Conservation (phyloP, 2,113 vertebrate species). For the Zingel zingel region DNA sequence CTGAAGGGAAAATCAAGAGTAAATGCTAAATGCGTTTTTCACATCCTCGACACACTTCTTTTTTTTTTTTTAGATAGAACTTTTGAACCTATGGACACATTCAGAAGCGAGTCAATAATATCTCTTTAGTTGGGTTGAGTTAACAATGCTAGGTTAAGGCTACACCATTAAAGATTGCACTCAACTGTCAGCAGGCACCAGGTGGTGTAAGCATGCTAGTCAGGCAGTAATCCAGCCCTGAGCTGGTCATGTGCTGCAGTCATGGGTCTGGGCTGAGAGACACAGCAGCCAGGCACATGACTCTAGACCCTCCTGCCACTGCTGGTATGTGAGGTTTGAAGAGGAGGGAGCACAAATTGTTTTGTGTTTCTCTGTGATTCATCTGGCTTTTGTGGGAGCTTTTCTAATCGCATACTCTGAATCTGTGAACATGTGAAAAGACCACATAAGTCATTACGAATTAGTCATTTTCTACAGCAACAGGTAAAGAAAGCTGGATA, state of each 20-base stretch:
- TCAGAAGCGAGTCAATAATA: no score
- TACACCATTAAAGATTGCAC: neutral
- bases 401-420: neutral
- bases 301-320: constrained; percentile 28
- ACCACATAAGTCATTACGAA: neutral
- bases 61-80: neutral
- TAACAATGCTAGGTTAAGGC: neutral
- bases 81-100: no score
- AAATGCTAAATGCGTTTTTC: neutral
- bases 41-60: neutral
- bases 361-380: neutral
- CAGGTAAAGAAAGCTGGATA: neutral
- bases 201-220: constrained; percentile 60
- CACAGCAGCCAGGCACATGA: constrained; percentile 77
- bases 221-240: constrained; percentile 76
- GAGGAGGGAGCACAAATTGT: neutral
- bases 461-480: neutral
- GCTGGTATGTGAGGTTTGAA: constrained; percentile 56
- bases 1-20: neutral
- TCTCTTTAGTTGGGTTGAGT: neutral
- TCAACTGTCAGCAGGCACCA: constrained; percentile 61
- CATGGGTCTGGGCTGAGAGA: constrained; percentile 80
- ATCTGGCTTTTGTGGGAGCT: neutral
- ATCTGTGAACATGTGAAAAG: neutral
- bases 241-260: constrained; percentile 83